These are phyloP conservation scores for Desmodus rotundus DNA, from an alignment of 2,113 vertebrate genomes.

Conservation along the genomic window DNA sequence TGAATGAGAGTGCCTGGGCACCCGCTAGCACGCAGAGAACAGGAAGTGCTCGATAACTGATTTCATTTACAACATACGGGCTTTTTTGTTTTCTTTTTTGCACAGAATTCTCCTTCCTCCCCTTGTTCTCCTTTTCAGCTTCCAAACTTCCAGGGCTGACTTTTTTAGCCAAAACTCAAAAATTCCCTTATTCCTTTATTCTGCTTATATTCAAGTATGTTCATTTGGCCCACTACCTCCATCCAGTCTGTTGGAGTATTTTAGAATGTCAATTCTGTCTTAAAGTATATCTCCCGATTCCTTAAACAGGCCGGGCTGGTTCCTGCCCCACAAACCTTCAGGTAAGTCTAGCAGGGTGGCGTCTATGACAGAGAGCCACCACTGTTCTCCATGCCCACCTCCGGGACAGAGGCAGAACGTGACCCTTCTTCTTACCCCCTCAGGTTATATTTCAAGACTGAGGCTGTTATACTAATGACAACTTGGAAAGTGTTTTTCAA, in stretches of 20 bases:
- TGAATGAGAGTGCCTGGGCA: neutral
- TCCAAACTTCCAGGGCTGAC: neutral
- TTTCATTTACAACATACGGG: neutral
- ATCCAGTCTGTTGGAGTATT: neutral
- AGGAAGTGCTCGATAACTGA: neutral
- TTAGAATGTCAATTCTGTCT: neutral
- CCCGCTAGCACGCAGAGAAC: neutral
- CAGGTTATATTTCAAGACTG: neutral
- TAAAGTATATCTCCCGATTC: neutral
- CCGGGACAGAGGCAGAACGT: neutral
- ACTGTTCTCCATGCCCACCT: neutral
- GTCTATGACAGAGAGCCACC: neutral
- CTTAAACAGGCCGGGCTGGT: neutral
- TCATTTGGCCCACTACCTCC: neutral
- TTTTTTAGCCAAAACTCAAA: conserved; percentile 12
- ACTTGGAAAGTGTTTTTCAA: neutral
- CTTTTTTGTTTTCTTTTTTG: neutral
- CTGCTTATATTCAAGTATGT: neutral
- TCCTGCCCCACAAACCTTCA: neutral
- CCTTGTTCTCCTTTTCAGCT: neutral
- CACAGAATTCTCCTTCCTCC: neutral
- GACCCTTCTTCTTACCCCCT: neutral
- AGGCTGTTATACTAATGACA: neutral
- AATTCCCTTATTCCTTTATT: neutral
- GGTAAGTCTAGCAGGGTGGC: neutral